Evolutionary conservation across 2,113 vertebrate species (phyloP).

Genomic region (Corythoichthys intestinalis): DNA sequence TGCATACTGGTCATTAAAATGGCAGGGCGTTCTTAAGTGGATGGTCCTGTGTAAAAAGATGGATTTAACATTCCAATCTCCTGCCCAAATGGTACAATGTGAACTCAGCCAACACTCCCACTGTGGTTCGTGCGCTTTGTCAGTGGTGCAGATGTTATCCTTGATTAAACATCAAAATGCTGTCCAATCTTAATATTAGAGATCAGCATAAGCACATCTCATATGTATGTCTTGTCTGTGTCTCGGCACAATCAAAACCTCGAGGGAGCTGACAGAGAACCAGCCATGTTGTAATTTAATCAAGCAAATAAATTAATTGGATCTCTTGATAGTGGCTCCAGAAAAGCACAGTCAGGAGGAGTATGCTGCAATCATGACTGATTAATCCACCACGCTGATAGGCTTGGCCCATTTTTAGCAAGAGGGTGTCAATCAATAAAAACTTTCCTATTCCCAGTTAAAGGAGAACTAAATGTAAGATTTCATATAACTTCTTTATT

Average conservation of each 20-base stretch:
- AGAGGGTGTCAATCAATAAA: constrained; percentile 40
- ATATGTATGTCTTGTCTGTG: constrained; percentile 53
- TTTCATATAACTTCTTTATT: too few relatives aligned
- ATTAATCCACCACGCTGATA: constrained; percentile 52
- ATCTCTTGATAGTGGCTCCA: constrained; percentile 69
- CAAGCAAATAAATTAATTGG: constrained; percentile 75
- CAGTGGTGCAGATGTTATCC: constrained; percentile 65
- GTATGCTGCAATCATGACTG: constrained; percentile 52
- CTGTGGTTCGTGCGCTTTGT: constrained; percentile 38
- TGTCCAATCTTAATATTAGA: constrained; percentile 56
- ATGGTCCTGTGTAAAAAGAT: constrained; percentile 58
- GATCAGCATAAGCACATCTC: constrained; percentile 49
- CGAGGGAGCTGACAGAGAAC: constrained; percentile 70
- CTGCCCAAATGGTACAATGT: constrained; percentile 27
- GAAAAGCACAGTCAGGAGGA: constrained; percentile 68
- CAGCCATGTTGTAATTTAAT: constrained; percentile 74
- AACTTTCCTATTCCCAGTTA: constrained; percentile 27
- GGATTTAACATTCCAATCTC: constrained; percentile 60
- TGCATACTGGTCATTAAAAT: constrained; percentile 66
- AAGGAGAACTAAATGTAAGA: not conserved
- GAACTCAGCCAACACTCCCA: constrained; percentile 33
- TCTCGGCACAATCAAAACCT: constrained; percentile 65
- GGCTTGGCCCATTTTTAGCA: constrained; percentile 48
- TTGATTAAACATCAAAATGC: constrained; percentile 69
- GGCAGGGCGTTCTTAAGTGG: constrained; percentile 51